Base-by-base conservation (phyloP, 2,797 vertebrate species). In the Pelodytes ibericus region DNA sequence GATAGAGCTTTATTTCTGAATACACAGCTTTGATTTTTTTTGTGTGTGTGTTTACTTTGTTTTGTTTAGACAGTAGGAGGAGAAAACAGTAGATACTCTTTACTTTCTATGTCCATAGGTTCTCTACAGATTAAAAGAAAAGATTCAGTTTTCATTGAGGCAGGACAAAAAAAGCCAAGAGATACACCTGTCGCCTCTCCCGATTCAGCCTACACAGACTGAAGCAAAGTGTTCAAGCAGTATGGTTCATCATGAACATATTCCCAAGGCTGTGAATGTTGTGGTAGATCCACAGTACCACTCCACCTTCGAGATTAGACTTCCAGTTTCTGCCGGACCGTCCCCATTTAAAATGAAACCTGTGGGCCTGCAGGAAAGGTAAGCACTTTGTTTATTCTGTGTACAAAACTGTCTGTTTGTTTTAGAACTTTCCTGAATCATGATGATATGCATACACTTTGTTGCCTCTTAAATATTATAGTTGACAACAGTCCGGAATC, bases 291-390 rank as follows among this genome's bases (percentile, higher is more conserved):
- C 89, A 15, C 89, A 91, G 83, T 89, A 89, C 66, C 89, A 84
- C 15, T 83, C 88, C 53, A 60, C 86, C 74, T 83, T 90, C 83
- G 95, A 98, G 81, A 85, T 94, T 30, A 97, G 89, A 85, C 92
- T 90, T 67, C 84, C 90, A 56, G 44, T 85, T 64, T 88, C 93
- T 71, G 87, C 83, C 80, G 90, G 87, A 72, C 95, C 94, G 0
- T 99, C 97, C 44, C 96, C 96, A 63, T 98, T 99, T 92, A 98
- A 88, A 91, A 98, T 99, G 95, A 99, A 98, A 86, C 85, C 95
- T 0, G 93, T 95, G 26, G 94, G 97, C 60, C 94, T 98, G 2
- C 97, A 99, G 72, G 97, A 99, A 83, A 95, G 97, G 97, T 98
- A 90, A 78, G 85, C n/a, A n/a, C n/a, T n/a, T n/a, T n/a, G n/a